Evolutionary conservation across 2,113 vertebrate species (phyloP), one percentile per base, ranked within the genome.

Genomic region (Centropus bengalensis): DNA sequence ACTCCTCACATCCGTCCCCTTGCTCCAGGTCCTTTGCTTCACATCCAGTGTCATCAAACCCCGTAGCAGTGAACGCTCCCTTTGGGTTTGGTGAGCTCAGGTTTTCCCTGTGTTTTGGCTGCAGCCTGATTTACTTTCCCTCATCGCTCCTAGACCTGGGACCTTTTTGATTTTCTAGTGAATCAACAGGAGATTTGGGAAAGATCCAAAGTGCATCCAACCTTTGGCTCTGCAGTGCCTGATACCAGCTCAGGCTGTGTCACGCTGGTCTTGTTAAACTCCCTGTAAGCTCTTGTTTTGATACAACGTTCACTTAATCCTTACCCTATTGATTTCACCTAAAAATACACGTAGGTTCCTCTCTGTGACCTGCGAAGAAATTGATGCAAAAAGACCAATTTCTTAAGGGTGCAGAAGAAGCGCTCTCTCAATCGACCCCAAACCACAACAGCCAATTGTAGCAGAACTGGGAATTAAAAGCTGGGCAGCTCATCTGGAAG

Each of bases 281-380:
- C 59, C 24, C 62, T 81, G 63, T 18, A 38, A 82, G 63, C 63
- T 67, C 77, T 71, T 88, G 45, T 75, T 88, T 71, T 69, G 79
- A 62, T 64, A 58, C 64, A 85, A 33, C 63, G 10, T 86, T 64
- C 52, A 19, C 40, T 86, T 83, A 40, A 81, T 66, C 93, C 78
- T 93, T 51, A 32, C 68, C 68, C 54, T 83, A 59, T 82, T 88
- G 92, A 92, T 96, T 91, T 66, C 67, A 82, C 88, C 75, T 78
- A 54, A 83, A 92, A 94, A 83, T 73, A 77, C 45, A 6, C 2
- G 9, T 14, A 56, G 60, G 42, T 36, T 84, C 45, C 70, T 49
- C 19, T 36, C 49, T 58, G 44, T 47, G 42, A 71, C 22, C 60
- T 36, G 33, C 8, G 38, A 91, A 89, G 67, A 85, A 87, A 89